Evolutionary conservation across 2,797 vertebrate genomes (phyloP), one percentile per base, ranked within the genome.

Genomic region (Tiaroga cobitis): DNA sequence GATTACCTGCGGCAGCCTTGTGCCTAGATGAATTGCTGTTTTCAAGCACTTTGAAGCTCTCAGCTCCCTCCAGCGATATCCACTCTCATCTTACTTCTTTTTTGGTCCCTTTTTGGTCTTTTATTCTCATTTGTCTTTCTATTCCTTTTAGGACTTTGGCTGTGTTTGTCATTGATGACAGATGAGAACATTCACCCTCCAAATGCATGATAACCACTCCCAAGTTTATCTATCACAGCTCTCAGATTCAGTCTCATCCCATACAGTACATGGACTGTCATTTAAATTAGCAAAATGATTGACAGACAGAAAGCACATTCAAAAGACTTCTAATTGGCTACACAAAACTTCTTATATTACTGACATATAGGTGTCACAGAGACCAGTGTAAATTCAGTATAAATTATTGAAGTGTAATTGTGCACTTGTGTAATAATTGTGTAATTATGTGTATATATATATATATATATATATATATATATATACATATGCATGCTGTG

Each of bases 21-120:
- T 11, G 51, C 34, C 54, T 41, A 56, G 75, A 56, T 41, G 54
- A 61, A 61, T 26, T 15, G 54, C 34, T 59, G 75, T 77, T 41
- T 77, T 77, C 8, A 77, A 77, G 54, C 24, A 15, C 75, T 61
- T 77, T 77, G 75, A 77, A 77, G 54, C 32, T 77, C 54, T 61
- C 32, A 41, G 75, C 34, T 59, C 15, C 75, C 54, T 77, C 24
- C 54, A 77, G 51, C 4, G 0, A 59, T 77, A 10, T 26, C 59
- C 13, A 26, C 24, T 77, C 21, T 77, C 8, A 18, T 77, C 54
- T 59, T 59, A 7, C 54, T 61, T 39, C 13, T 41, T 77, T 77
- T 77, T 26, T 41, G 54, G 34, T 61, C 54, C 54, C 24, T 41
- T 61, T 77, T 54, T 24, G 21, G 29, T 75, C 49, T 75, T 78